These are phyloP conservation scores for Exocentrus adspersus DNA, from an alignment of 2,888 invertebrate genomes.

Conservation along the genomic window DNA sequence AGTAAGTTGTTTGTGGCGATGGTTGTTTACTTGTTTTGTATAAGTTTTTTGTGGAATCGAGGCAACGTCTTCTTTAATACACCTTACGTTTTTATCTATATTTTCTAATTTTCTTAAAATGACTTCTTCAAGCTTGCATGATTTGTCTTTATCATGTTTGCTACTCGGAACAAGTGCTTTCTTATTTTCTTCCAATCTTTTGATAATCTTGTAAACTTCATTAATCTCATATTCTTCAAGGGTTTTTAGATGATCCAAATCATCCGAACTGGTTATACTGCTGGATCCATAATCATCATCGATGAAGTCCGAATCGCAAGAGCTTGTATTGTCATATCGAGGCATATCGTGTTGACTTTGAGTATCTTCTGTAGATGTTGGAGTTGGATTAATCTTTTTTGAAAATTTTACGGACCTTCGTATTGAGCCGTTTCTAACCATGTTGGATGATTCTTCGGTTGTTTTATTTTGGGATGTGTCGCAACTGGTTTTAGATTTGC, in stretches of 20 bases:
- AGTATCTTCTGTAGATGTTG: not conserved
- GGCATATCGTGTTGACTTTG: no score
- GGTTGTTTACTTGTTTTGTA: not conserved
- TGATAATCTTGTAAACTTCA: not conserved
- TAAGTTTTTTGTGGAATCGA: not conserved
- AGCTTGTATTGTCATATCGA: not conserved
- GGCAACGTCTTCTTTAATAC: slow-evolving; percentile 13
- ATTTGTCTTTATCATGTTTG: not conserved
- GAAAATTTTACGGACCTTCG: not conserved
- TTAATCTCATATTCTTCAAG: slow-evolving; percentile 15
- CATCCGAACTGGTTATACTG: slow-evolving; percentile 34
- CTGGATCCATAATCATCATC: slow-evolving; percentile 39
- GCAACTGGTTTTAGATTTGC: no score
- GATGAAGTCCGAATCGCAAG: slow-evolving; percentile 18
- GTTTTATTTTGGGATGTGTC: no score
- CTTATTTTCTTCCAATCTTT: not conserved
- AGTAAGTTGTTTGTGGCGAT: not conserved
- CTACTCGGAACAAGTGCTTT: not conserved
- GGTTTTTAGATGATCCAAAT: slow-evolving; percentile 19
- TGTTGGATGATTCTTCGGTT: no score
- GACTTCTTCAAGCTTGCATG: not conserved
- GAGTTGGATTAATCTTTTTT: not conserved
- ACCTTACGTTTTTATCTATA: slow-evolving; percentile 17
- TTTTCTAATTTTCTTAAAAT: slow-evolving; percentile 24
- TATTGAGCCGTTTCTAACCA: not conserved